Evolutionary conservation across 35 echinoderm and acorn worm genomes (phyloP), one percentile per base, ranked within the genome.

Genomic region (Ophioderma brevispina): DNA sequence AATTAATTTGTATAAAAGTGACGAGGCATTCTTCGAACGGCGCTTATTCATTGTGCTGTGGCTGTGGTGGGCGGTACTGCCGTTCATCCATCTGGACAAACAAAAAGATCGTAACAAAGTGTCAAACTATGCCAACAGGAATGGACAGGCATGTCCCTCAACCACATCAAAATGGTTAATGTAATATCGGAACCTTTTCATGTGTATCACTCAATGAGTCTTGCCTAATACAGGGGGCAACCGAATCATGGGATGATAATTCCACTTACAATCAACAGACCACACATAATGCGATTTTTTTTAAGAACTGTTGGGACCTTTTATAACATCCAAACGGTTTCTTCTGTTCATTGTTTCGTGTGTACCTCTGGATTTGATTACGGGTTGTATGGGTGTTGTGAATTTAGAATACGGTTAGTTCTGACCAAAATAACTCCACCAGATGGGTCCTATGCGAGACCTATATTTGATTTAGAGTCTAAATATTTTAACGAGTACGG

Each of bases 401-500:
- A 46, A 87, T 30, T 38, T 95, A 3, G 52, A 88, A 38, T n/a
- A 84, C 50, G 94, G 94, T 37, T 39, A 92, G 6, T 31, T 76
- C 4, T 63, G 84, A 34, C 43, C 52, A 32, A 88, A 88, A 32
- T 37, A n/a, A n/a, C 92, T 4, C 85, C 86, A 19, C 63, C 39
- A 32, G 90, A 91, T 39, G 81, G 78, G 13, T 92, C 94, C 2
- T 78, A 82, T 39, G 82, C 86, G 3, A 56, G n/a, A 30, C 28
- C 39, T 21, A 92, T 55, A 55, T 92, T 63, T 46, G 86, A 92
- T 1, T 49, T 79, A 17, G 59, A 55, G 35, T 25, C 36, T 1
- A 34, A 36, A 32, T 89, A 95, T 42, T 95, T 95, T 36, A 64
- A 37, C 30, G 52, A 83, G 3, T 83, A 87, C 25, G 94, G 94